phyloP scores from a whole-genome alignment of 2,888 invertebrate species.

The Hybos culiciformis region DNA sequence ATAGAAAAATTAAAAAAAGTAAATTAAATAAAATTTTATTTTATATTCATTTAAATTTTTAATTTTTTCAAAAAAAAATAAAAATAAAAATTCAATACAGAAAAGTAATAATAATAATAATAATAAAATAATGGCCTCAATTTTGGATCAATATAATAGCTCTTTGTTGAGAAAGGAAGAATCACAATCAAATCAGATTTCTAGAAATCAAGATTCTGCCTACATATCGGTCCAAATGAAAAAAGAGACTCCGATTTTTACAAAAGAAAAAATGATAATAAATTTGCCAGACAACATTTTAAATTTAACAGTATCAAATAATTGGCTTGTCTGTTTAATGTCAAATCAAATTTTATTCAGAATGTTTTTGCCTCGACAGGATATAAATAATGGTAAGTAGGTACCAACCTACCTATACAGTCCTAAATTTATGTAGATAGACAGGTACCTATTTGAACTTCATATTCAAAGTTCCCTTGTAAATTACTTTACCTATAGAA shows the following conservation, averaged over 20 bases:
- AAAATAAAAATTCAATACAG: too few species aligned
- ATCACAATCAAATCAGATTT: conserved; percentile 23
- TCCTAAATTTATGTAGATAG: conserved; percentile 6
- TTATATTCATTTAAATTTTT: too few species aligned
- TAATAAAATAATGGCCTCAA: conserved; percentile 76
- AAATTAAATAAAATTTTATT: too few species aligned
- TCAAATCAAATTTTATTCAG: conserved; percentile 66
- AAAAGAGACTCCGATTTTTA: conserved; percentile 74
- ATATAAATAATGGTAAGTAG: conserved; percentile 58
- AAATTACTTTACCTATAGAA: too few species aligned
- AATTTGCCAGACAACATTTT: conserved; percentile 65
- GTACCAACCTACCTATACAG: too few species aligned
- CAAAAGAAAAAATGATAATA: conserved; percentile 68
- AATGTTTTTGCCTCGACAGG: conserved; percentile 66
- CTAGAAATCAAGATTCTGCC: conserved; percentile 32
- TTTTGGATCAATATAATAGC: conserved; percentile 73
- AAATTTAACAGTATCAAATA: conserved; percentile 68
- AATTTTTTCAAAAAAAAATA: too few species aligned
- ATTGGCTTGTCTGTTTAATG: conserved; percentile 72
- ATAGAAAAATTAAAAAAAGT: too few species aligned
- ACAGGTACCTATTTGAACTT: not conserved
- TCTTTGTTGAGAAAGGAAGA: conserved; percentile 42
- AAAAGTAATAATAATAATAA: too few species aligned
- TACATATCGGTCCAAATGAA: conserved; percentile 44
- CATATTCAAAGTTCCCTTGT: not conserved